A percentile compares a stretch with the other conserved stretches of the same genome.
Conservation (phyloP, 2,888 invertebrate genomes). For the Rugalucina vietnamica region DNA sequence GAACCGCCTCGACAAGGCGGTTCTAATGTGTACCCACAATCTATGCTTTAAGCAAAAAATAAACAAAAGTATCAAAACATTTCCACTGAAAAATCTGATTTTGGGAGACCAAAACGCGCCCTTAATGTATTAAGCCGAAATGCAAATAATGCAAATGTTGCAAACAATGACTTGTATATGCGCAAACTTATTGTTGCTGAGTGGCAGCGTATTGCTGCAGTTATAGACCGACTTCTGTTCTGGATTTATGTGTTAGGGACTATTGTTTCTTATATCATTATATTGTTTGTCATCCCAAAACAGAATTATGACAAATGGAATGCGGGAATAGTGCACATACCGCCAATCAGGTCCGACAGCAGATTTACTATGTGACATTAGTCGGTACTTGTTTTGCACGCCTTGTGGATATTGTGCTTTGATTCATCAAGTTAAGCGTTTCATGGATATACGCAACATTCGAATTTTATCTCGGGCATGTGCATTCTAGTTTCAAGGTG, state of each 20-base stretch:
- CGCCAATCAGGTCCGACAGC: constrained; percentile 47
- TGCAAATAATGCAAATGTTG: constrained; percentile 51
- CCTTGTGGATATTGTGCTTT: no score
- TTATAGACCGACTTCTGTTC: constrained; percentile 81
- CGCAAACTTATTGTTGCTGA: constrained; percentile 78
- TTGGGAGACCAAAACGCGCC: neutral
- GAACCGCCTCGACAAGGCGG: no score
- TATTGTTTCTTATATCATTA: constrained; percentile 77
- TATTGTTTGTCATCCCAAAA: constrained; percentile 78
- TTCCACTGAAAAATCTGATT: neutral
- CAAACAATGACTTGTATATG: constrained; percentile 50
- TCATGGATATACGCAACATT: no score
- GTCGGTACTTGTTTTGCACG: no score
- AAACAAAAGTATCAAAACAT: no score
- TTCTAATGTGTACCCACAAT: no score
- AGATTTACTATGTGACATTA: constrained; percentile 61
- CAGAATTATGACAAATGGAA: constrained; percentile 67
- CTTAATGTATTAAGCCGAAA: constrained; percentile 27
- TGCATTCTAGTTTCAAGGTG: no score
- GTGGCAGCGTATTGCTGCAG: constrained; percentile 82
- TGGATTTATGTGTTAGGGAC: constrained; percentile 80
- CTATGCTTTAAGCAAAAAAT: no score
- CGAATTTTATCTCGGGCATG: no score
- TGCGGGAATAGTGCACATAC: constrained; percentile 44
- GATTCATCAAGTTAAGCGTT: no score